Conservation (phyloP, 2,888 invertebrate genomes). For the Apoderus coryli region DNA sequence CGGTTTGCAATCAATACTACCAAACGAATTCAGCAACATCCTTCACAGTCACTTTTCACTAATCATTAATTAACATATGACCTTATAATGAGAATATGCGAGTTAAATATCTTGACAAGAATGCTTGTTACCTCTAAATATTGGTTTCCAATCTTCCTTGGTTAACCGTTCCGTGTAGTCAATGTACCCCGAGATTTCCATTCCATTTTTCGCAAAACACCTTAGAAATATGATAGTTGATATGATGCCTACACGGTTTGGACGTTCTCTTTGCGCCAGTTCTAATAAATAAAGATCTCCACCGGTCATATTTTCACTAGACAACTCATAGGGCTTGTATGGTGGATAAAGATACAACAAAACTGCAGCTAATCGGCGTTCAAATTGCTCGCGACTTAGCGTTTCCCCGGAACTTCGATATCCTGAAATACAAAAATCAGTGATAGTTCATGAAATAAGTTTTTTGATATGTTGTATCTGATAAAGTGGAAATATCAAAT, state of each 20-base stretch:
- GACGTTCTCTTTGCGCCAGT: conserved; percentile 55
- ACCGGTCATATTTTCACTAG: conserved; percentile 42
- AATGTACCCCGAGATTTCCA: conserved; percentile 74
- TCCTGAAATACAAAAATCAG: conserved; percentile 12
- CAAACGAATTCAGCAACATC: no score
- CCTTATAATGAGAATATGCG: no score
- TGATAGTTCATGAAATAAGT: no score
- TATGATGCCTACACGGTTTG: conserved; percentile 37
- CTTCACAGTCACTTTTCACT: no score
- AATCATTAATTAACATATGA: no score
- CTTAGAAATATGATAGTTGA: conserved; percentile 70
- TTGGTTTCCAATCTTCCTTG: conserved; percentile 60
- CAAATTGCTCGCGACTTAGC: conserved; percentile 44
- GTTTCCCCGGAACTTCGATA: conserved; percentile 44
- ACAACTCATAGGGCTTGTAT: conserved; percentile 40
- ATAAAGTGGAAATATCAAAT: no score
- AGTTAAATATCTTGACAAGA: no score
- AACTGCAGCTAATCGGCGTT: conserved; percentile 41
- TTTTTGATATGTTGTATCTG: no score
- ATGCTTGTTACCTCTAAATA: conserved; percentile 50
- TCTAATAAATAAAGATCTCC: conserved; percentile 50
- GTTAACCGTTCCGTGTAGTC: conserved; percentile 61
- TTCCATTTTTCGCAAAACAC: conserved; percentile 49
- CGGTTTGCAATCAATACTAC: no score
- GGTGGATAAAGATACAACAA: conserved; percentile 45